phyloP scores from a whole-genome alignment of 2,797 vertebrate species.

The Pangasius sanitwongsei region DNA sequence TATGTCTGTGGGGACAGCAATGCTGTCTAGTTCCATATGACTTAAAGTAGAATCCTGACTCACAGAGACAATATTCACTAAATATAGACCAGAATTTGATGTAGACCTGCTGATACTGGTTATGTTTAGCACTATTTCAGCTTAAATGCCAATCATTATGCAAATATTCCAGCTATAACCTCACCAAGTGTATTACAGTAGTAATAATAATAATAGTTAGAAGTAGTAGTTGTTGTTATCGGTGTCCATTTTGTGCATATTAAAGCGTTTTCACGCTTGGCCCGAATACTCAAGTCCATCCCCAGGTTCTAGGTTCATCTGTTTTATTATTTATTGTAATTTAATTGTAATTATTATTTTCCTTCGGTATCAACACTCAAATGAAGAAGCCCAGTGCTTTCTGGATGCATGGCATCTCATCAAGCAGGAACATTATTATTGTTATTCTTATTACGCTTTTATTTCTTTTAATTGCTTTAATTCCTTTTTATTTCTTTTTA shows the following conservation, averaged over 20 bases:
- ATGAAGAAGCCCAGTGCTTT: not conserved
- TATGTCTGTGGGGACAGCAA: not conserved
- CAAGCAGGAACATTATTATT: not conserved
- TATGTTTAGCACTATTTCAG: not conserved
- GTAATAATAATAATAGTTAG: not conserved
- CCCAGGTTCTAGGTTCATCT: not conserved
- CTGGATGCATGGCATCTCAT: not conserved
- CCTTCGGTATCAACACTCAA: not conserved
- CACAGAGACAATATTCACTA: slow-evolving; percentile 17
- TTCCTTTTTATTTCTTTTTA: not conserved
- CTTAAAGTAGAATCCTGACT: not conserved
- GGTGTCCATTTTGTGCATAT: not conserved
- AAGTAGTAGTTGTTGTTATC: not conserved
- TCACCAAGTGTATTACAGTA: too few species aligned
- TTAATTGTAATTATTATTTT: not conserved
- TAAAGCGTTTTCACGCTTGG: not conserved
- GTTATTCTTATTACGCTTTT: not conserved
- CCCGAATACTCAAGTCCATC: not conserved
- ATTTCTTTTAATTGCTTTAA: not conserved
- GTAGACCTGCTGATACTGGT: not conserved
- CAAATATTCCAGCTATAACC: not conserved
- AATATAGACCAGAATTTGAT: not conserved
- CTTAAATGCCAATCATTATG: not conserved
- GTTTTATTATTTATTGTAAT: not conserved
- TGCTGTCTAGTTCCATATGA: not conserved